Percentiles rank a stretch among this genome's conserved stretches.
Evolutionary conservation across 2,113 vertebrate genomes (phyloP).

Genomic region (Dasypus novemcinctus): DNA sequence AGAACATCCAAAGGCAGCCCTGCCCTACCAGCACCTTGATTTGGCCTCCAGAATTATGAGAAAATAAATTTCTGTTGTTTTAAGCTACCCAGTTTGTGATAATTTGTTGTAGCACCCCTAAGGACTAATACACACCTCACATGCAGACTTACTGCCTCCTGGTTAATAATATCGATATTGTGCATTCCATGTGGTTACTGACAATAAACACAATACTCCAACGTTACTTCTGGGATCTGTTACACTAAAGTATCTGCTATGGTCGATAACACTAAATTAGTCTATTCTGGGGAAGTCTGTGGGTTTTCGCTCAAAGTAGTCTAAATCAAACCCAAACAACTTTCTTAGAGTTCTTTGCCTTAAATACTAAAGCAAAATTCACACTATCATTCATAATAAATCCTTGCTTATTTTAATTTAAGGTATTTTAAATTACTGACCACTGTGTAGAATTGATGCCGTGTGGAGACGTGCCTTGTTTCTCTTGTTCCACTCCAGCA

Average conservation of each 20-base stretch:
- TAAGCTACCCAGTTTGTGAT: too few species aligned
- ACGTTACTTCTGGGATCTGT: not conserved
- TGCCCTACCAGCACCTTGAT: not conserved
- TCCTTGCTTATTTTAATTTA: conserved; percentile 30
- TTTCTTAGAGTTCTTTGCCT: not conserved
- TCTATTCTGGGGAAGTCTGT: not conserved
- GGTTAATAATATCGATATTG: not conserved
- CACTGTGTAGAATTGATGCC: not conserved
- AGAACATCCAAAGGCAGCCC: not conserved
- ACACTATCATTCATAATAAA: not conserved
- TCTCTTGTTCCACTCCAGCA: not conserved
- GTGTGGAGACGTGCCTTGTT: not conserved
- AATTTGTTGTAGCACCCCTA: not conserved
- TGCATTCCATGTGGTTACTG: not conserved
- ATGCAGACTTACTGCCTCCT: not conserved
- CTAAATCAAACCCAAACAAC: not conserved
- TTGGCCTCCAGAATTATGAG: not conserved
- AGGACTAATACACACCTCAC: not conserved
- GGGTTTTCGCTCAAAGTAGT: not conserved
- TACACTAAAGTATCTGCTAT: not conserved
- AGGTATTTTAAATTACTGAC: conserved; percentile 22
- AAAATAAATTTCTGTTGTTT: not conserved
- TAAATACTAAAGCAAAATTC: not conserved
- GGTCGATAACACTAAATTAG: not conserved
- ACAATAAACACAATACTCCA: not conserved